phyloP scores from a whole-genome alignment of 1,140 invertebrate species.

The Diprion similis region DNA sequence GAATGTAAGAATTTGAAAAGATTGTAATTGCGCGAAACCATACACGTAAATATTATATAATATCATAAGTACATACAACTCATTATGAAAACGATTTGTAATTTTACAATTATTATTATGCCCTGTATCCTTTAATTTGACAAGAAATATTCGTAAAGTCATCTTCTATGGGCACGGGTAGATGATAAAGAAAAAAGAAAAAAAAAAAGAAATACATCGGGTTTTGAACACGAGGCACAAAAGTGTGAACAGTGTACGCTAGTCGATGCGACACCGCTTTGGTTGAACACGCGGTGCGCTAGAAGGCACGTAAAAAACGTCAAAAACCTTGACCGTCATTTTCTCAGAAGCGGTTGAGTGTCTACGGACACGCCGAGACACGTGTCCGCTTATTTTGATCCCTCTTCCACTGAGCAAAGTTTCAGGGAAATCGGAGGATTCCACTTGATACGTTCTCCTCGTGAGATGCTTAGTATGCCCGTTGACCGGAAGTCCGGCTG shows the following conservation, averaged over 20 bases:
- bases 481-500: too few relatives aligned
- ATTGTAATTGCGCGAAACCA: background rate
- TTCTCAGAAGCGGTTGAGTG: background rate
- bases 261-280: background rate
- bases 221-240: background rate
- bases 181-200: background rate
- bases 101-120: background rate
- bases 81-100: background rate
- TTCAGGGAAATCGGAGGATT: background rate
- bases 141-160: background rate
- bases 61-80: background rate
- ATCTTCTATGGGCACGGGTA: background rate
- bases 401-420: conserved; percentile 1
- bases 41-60: background rate
- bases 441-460: background rate
- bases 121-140: background rate
- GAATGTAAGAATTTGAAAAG: background rate
- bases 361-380: background rate
- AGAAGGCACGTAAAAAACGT: background rate
- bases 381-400: background rate
- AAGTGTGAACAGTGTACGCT: background rate
- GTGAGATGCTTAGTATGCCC: too few relatives aligned
- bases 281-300: background rate
- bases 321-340: background rate
- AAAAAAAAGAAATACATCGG: background rate